Conservation (phyloP, 2,888 invertebrate species). For the Labia minor region DNA sequence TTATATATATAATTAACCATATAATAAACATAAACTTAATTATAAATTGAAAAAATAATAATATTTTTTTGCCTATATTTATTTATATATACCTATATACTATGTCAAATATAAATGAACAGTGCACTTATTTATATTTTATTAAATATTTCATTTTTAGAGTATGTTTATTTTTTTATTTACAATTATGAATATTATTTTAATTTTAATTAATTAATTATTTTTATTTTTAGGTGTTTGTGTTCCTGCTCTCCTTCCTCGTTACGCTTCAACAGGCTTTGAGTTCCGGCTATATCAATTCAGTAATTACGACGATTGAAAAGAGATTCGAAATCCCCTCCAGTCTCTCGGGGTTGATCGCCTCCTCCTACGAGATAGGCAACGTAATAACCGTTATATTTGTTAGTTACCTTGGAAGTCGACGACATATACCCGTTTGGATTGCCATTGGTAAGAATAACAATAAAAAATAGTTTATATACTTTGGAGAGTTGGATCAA, state of each 20-base stretch:
- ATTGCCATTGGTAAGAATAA: constrained; percentile 83
- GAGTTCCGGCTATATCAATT: constrained; percentile 85
- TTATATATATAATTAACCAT: too few species aligned
- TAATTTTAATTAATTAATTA: constrained; percentile 17
- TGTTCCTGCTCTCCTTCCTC: constrained; percentile 75
- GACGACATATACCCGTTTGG: constrained; percentile 88
- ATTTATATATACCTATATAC: too few species aligned
- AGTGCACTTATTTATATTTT: too few species aligned
- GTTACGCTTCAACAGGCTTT: constrained; percentile 84
- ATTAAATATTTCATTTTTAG: too few species aligned
- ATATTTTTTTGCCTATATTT: too few species aligned
- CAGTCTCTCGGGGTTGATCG: constrained; percentile 82
- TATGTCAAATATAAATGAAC: too few species aligned
- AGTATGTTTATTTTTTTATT: too few species aligned
- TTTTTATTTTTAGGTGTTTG: constrained; percentile 61
- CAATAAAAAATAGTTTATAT: constrained; percentile 30
- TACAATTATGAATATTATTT: too few species aligned
- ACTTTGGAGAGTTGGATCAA: background rate
- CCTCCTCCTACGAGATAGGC: constrained; percentile 90
- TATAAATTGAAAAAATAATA: too few species aligned
- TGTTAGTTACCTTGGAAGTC: constrained; percentile 86
- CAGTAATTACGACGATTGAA: constrained; percentile 94
- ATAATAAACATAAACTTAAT: too few species aligned
- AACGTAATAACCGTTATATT: constrained; percentile 92
- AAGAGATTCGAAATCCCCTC: constrained; percentile 86